Evolutionary conservation across 1,140 invertebrate species (phyloP), one percentile per base, ranked within the genome.

Genomic region (Drosophila kanapiae): DNA sequence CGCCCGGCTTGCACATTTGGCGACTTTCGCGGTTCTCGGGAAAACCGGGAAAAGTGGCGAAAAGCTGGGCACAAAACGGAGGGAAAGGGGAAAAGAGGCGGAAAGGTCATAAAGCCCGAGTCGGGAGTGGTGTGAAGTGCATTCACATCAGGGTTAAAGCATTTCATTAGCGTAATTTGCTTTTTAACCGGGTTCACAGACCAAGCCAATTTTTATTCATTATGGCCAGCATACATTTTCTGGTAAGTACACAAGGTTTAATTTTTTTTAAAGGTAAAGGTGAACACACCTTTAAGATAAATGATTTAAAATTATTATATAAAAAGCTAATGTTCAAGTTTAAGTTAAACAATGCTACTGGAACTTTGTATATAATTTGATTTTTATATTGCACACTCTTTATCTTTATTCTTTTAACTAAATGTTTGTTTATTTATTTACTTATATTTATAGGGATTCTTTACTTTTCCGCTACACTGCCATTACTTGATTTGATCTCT

Each of bases 91-190:
- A 23, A 18, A 64, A 42, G 38, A 60, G 16, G 8, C 8, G 27
- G n/a, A 42, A 63, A 31, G 53, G 60, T 23, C 60, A 56, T 54
- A 37, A 54, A 18, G 31, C 8, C 23, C 37, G 16, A 3, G 23
- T 3, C 23, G 23, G 23, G 23, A 23, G 57, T 16, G 60, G 45
- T 48, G 59, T 68, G 61, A 48, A 68, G 35, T 64, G 65, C 60
- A 64, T 33, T 16, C 65, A 37, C 60, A 65, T 38, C 60, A 35
- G 45, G 65, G 63, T 37, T 67, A 63, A 68, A 65, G 23, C 60
- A 65, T 65, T 68, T 68, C 65, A 68, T 68, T 68, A 68, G 65
- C 61, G 43, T 49, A 68, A 65, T 68, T 65, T 65, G 64, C 59
- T 23, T 49, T 68, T 65, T 48, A 64, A 64, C 35, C 60, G 58